Base-by-base conservation (phyloP, 2,113 vertebrate genomes). In the Deroptyus accipitrinus region DNA sequence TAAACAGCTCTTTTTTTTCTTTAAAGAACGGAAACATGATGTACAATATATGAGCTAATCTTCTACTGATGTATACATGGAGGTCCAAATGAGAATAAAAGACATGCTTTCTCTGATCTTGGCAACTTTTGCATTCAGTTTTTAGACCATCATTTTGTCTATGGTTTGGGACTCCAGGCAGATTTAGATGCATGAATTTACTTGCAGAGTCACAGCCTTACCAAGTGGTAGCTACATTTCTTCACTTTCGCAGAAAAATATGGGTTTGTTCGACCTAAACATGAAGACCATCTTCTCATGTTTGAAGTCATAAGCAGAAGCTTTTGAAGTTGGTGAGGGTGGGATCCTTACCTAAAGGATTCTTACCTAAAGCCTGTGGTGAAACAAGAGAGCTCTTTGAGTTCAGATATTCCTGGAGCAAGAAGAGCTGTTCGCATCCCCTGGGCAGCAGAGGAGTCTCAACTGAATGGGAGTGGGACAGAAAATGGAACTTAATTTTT, bases 81-180 rank as follows among this genome's bases (percentile, higher is more conserved):
- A 73, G 19, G 44, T 91, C 69, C 73, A 86, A 94, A 93, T 46
- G 82, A 64, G 86, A 90, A 57, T 74, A 92, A 89, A 37, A 89
- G 49, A 82, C 62, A n/a, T 66, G 8, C 18, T 93, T 84, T 69
- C 86, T 96, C 80, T 94, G 83, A 92, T 86, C 73, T 66, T 87
- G 68, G 24, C 30, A 72, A 81, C 1, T 55, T 85, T 76, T 49
- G 10, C 25, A 27, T 76, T 66, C 44, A 5, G 7, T 64, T 86
- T 86, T 93, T 52, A 92, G 35, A 37, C 51, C 16, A 63, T 72
- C 7, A 33, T 61, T 93, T 86, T 91, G 35, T 42, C n/a, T 10
- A 5, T 67, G 30, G 7, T 48, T 92, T 93, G n/a, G 75, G 55
- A 86, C 83, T 67, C 10, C 46, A 83, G 30, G 68, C 33, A 80